Percentiles rank a stretch among this genome's conserved stretches.
Conservation (phyloP, 2,113 vertebrate species). For the Laticauda laticaudata region DNA sequence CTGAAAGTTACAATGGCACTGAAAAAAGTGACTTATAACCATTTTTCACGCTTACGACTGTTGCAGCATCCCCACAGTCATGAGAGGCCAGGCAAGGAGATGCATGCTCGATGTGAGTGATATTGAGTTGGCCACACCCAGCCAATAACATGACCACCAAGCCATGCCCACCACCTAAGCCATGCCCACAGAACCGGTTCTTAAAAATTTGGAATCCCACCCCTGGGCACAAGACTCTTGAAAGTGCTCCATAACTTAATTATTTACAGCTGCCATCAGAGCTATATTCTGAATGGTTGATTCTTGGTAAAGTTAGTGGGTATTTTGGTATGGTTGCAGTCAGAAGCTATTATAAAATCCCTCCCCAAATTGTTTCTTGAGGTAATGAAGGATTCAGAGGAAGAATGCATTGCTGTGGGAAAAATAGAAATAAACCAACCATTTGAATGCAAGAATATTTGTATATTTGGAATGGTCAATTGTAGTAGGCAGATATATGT, state of each 20-base stretch:
- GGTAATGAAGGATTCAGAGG: background rate
- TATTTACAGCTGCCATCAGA: background rate
- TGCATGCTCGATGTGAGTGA: no score
- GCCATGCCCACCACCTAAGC: no score
- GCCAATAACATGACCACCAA: no score
- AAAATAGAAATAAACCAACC: constrained; percentile 30
- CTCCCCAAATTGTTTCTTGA: background rate
- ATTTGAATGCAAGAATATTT: constrained; percentile 17
- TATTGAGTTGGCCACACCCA: no score
- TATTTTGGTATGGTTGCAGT: background rate
- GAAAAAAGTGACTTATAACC: no score
- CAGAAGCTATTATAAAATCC: background rate
- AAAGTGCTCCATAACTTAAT: background rate
- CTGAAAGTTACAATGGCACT: no score
- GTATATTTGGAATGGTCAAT: constrained; percentile 40
- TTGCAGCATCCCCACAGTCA: no score
- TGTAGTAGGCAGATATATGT: constrained; percentile 24
- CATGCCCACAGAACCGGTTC: no score
- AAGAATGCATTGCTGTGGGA: background rate
- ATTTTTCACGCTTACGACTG: no score
- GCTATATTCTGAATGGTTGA: background rate
- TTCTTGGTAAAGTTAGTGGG: background rate
- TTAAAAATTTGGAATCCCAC: no score
- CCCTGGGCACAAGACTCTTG: background rate
- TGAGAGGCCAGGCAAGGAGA: no score